Base-by-base conservation (phyloP, 1,140 invertebrate genomes). In the Pogonomyrmex barbatus region DNA sequence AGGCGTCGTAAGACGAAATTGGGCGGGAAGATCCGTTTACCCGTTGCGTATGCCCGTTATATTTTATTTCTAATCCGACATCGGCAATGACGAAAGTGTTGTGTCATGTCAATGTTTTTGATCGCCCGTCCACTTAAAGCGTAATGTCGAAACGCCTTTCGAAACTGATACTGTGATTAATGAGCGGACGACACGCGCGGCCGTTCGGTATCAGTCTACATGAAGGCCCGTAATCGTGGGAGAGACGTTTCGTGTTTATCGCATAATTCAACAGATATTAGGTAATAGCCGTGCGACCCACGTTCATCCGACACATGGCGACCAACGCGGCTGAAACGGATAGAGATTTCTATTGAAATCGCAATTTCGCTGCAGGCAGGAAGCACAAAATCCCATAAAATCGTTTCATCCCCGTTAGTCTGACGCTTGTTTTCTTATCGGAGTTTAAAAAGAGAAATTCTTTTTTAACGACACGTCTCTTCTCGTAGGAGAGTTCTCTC, bases 181-280 rank as follows among this genome's bases (percentile, higher is more conserved):
- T n/a, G 71, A 65, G 36, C 52, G 56, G 24, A 84, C 2, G 42
- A 84, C 36, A 63, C 12, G 71, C 36, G 56, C 30, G 56, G 8
- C 36, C 30, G 42, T 36, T 17, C 42, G 60, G 30, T 36, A 39
- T 65, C 45, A 24, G 42, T 67, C 56, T 24, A 58, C 65, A 42
- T 54, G 45, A 58, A 60, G 33, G 24, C 47, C n/a, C 45, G 6
- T 50, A 67, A 87, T 82, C 85, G 88, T 89, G 81, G 62, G 79
- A 90, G 85, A 90, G 50, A 63, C 33, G 36, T 60, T 63, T 73
- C 36, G 9, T 88, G 86, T 89, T 85, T 89, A 87, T 68, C 68
- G 76, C 30, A 60, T 77, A 85, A 89, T 90, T 90, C 89, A 87
- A 89, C 89, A 85, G 81, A 88, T 85, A 90, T 90, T 89, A 82